phyloP scores from a whole-genome alignment of 2,888 invertebrate genomes.

The Microctonus brassicae region DNA sequence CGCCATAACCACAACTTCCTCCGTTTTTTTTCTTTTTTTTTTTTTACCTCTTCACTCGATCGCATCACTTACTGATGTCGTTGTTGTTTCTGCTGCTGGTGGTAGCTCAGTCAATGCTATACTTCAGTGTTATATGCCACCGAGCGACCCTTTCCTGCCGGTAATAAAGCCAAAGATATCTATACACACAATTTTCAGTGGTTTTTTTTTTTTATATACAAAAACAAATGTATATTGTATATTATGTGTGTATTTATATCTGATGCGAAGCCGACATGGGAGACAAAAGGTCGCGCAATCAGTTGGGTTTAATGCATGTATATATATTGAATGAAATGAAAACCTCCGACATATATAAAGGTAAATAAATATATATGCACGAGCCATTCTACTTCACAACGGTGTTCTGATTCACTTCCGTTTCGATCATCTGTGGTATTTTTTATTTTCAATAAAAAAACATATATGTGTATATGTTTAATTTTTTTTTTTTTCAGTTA shows the following conservation, averaged over 20 bases:
- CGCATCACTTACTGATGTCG: neutral
- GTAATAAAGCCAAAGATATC: neutral
- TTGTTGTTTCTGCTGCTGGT: neutral
- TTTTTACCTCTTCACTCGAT: conserved; percentile 38
- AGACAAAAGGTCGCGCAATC: conserved; percentile 36
- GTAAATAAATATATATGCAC: conserved; percentile 3
- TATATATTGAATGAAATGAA: neutral
- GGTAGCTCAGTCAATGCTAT: too few species aligned
- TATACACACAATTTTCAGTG: neutral
- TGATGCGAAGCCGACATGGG: neutral
- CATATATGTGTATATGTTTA: neutral
- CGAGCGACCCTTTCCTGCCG: neutral
- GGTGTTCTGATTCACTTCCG: conserved; percentile 12
- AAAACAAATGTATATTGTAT: too few species aligned
- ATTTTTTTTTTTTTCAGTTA: neutral
- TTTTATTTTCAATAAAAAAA: neutral
- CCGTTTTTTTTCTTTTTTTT: conserved; percentile 47
- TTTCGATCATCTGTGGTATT: conserved; percentile 23
- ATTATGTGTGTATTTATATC: neutral
- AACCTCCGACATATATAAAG: neutral
- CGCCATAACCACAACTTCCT: conserved; percentile 62
- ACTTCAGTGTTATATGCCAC: too few species aligned
- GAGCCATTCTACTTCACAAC: neutral
- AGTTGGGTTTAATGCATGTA: conserved; percentile 40
- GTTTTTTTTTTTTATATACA: too few species aligned